Base-by-base conservation (phyloP, 2,113 vertebrate genomes). In the Megaleporinus macrocephalus region DNA sequence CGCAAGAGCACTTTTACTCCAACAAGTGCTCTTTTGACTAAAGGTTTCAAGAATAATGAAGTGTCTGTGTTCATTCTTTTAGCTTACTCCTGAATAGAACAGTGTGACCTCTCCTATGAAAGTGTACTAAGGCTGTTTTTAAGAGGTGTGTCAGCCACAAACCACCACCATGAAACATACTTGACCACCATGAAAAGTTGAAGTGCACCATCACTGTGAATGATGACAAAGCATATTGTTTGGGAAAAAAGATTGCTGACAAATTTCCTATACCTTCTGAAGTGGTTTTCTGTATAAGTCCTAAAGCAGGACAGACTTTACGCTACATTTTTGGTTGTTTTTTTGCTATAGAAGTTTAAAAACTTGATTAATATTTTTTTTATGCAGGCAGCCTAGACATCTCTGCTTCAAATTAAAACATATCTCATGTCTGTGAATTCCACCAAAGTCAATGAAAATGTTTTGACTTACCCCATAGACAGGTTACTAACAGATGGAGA, bases 21-120 rank as follows among this genome's bases (percentile, higher is more conserved):
- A 74, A 55, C 20, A 65, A 49, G 76, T 16, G 11, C 26, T 18
- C 76, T 66, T 44, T 78, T 47, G 65, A 36, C 36, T 22, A 69
- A 69, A 13, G 41, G 30, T 3, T 1, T 41, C 1, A 33, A 69
- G 20, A 62, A 44, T 44, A 65, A 49, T 49, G 27, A 36, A 30
- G 59, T 36, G 12, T 29, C n/a, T 69, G 33, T 36, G 20, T 11
- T 69, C 30, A 69, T n/a, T 5, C 18, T n/a, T 47, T 16, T 41
- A 44, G 36, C 59, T 30, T 3, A 10, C 49, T 63, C 41, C 1
- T 44, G 15, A 62, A 77, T 22, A 27, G 24, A 13, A 29, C 59
- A 29, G 18, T 41, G 33, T 20, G 30, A n/a, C 6, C 30, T 69
- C 36, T 69, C 22, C 30, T 69, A 13, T 69, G 18, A 33, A 66